Base-by-base conservation (phyloP, 2,888 invertebrate genomes). In the Pinctada fucata region DNA sequence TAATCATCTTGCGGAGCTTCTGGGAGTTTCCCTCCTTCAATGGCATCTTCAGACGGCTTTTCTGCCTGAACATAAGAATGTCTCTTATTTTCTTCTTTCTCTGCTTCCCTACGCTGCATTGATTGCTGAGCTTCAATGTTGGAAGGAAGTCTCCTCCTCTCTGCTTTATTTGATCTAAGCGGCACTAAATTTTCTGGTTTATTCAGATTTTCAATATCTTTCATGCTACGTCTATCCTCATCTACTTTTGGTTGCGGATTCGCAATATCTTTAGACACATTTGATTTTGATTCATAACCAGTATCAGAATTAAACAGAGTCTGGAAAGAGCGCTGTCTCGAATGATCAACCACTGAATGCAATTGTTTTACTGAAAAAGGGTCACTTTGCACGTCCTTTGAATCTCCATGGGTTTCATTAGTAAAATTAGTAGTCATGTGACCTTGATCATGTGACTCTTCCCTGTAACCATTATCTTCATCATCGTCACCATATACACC, bases 401-500 rank as follows among this genome's bases (percentile, higher is more conserved):
- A 10, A 6, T 58, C 58, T 58, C 13, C 13, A 6, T 58, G 58
- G 0, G 58, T 58, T 31, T 31, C 31, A 31, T 31, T 31, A 13
- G 6, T 1, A 58, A 10, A 58, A 58, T 58, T 58, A 10, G 6
- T 13, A 58, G 58, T 58, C 58, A 58, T 58, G 58, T 58, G 58
- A 58, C 58, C 13, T 13, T 58, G 58, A 13, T 58, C 13, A 58
- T 16, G 47, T 8, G 68, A 68, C 4, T 68, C 68, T 45, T 68
- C 47, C 4, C 31, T 47, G 66, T 72, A 72, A 10, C 83, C 84
- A 51, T 83, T 86, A 68, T 84, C 85, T 64, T 85, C 82, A 76
- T 86, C 83, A 73, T 85, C 83, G 72, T 83, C 83, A 65, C 85
- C 85, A 82, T 83, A 87, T 10, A 86, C 83, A 13, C 87, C 86